A percentile compares a stretch with the other conserved stretches of the same genome.
phyloP scores from a whole-genome alignment of 2,113 vertebrate species.

The Archilochus colubris region DNA sequence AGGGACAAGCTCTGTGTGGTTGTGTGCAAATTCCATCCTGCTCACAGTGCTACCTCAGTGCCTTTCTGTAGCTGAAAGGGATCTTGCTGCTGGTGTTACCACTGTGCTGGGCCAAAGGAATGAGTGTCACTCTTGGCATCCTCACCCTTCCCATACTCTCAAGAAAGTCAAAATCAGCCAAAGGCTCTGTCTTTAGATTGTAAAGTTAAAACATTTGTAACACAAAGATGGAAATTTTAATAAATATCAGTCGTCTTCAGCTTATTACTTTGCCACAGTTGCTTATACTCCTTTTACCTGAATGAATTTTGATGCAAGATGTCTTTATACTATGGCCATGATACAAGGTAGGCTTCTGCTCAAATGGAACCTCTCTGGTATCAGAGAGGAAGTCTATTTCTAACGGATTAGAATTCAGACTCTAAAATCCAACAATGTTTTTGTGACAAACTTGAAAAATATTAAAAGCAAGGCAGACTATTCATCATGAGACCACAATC shows the following conservation, averaged over 20 bases:
- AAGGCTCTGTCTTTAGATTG: not conserved
- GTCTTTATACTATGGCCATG: not conserved
- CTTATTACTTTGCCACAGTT: not conserved
- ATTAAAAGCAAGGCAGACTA: not conserved
- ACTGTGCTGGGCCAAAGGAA: not conserved
- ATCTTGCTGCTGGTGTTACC: not conserved
- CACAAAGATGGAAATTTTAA: not conserved
- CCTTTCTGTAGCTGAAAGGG: not conserved
- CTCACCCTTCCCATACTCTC: not conserved
- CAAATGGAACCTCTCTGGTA: not conserved
- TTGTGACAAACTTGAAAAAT: not conserved
- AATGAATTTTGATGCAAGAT: not conserved
- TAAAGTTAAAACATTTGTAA: not conserved
- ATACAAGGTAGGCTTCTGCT: not conserved
- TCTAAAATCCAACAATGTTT: not conserved
- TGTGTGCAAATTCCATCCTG: accelerated
- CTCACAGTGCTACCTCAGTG: accelerated
- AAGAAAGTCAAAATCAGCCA: not conserved
- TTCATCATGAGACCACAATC: not conserved
- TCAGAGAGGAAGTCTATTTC: not conserved
- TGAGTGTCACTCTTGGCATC: accelerated
- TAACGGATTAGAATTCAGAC: not conserved
- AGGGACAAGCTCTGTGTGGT: not conserved
- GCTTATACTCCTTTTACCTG: not conserved
- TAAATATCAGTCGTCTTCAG: not conserved